These are phyloP conservation scores for Gambusia yucatana DNA, from an alignment of 2,797 vertebrate genomes.

Conservation along the genomic window DNA sequence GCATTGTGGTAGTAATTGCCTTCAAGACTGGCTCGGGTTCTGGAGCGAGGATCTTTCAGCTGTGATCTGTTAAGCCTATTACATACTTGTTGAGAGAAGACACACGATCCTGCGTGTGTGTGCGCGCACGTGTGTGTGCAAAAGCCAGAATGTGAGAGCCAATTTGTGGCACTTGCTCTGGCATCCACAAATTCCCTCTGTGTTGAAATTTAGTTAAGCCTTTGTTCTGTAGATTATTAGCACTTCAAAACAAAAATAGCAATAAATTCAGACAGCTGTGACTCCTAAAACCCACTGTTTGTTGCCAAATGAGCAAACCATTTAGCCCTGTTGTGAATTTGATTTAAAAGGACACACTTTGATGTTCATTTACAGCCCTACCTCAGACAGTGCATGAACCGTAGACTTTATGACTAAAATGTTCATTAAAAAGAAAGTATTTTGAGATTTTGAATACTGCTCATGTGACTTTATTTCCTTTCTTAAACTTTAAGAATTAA, in stretches of 20 bases:
- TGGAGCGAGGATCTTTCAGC: slow-evolving; percentile 60
- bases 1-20: slow-evolving; percentile 64
- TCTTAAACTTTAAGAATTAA: slow-evolving; percentile 12
- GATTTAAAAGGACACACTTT: neutral
- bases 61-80: slow-evolving; percentile 78
- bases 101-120: slow-evolving; percentile 53
- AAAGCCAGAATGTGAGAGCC: slow-evolving; percentile 47
- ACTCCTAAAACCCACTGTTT: slow-evolving; percentile 6
- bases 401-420: no score
- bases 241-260: slow-evolving; percentile 43
- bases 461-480: slow-evolving; percentile 7
- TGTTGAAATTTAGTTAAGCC: slow-evolving; percentile 35
- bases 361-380: neutral
- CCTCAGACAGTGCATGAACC: no score
- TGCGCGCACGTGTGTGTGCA: slow-evolving; percentile 23
- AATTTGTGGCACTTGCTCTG: slow-evolving; percentile 65
- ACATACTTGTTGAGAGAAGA: slow-evolving; percentile 72
- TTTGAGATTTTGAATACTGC: no score
- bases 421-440: no score
- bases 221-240: slow-evolving; percentile 57
- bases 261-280: slow-evolving; percentile 26
- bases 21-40: slow-evolving; percentile 62
- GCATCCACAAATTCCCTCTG: slow-evolving; percentile 28
- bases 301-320: slow-evolving; percentile 15
- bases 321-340: neutral